These are phyloP conservation scores for Novumbra hubbsi DNA, from an alignment of 2,797 vertebrate genomes.

Conservation along the genomic window DNA sequence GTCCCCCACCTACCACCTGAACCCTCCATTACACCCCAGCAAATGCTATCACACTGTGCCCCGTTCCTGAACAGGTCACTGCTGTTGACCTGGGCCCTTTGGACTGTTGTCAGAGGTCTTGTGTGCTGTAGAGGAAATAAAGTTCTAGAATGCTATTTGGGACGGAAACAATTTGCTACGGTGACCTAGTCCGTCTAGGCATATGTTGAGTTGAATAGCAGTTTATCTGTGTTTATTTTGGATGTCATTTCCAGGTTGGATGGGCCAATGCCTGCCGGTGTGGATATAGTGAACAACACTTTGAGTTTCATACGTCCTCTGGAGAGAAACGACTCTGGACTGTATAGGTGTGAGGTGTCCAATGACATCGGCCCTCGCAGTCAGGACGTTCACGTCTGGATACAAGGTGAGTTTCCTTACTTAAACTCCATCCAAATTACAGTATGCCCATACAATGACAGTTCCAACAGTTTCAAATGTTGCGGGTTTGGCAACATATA, in stretches of 20 bases:
- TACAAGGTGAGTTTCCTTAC: constrained; percentile 76
- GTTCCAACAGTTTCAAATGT: constrained; percentile 55
- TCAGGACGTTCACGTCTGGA: constrained; percentile 84
- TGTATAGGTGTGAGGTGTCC: constrained; percentile 88
- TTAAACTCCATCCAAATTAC: constrained; percentile 45
- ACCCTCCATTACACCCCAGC: not conserved
- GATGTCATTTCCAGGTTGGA: constrained; percentile 76
- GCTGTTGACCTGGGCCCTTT: not conserved
- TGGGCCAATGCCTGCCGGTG: constrained; percentile 85
- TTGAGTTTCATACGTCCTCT: constrained; percentile 85
- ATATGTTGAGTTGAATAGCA: not conserved
- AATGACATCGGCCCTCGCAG: constrained; percentile 84
- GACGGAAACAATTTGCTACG: not conserved
- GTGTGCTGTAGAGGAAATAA: not conserved
- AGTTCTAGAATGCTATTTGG: not conserved
- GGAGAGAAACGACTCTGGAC: constrained; percentile 90
- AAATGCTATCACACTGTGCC: not conserved
- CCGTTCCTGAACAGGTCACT: not conserved
- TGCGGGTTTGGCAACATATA: constrained; percentile 62
- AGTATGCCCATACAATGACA: constrained; percentile 50
- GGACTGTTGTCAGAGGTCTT: not conserved
- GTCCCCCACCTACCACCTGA: not conserved
- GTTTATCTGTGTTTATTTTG: not conserved
- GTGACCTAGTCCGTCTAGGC: not conserved
- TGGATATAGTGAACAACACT: constrained; percentile 82